Conservation (phyloP, 2,113 vertebrate species). For the Macrotus californicus region DNA sequence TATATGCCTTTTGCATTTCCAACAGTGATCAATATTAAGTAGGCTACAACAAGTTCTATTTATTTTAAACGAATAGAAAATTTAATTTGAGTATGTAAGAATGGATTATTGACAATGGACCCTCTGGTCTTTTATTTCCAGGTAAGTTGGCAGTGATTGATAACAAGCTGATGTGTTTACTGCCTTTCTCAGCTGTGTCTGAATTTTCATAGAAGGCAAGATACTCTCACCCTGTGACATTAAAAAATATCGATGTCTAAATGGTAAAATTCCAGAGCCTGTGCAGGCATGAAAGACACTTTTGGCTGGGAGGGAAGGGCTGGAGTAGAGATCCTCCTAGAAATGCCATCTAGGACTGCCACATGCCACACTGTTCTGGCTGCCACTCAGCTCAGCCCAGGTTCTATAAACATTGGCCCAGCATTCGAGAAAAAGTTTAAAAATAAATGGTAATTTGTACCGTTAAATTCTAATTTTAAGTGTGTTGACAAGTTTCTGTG, state of each 20-base stretch:
- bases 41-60: background rate
- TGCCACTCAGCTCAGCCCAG: background rate
- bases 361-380: constrained; percentile 25
- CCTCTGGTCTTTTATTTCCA: background rate
- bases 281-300: background rate
- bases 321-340: background rate
- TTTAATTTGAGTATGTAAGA: background rate
- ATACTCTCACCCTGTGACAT: background rate
- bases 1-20: background rate
- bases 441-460: constrained; percentile 49
- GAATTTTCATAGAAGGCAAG: constrained; percentile 22
- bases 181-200: background rate
- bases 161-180: background rate
- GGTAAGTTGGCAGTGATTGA: background rate
- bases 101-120: background rate
- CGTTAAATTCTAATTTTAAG: constrained; percentile 53
- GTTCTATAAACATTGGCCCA: constrained; percentile 55
- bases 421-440: constrained; percentile 45
- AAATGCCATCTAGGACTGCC: constrained; percentile 31
- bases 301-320: background rate
- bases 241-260: background rate
- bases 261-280: constrained; percentile 29
- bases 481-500: constrained; percentile 25
- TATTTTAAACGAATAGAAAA: background rate
- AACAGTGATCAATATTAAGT: background rate